Evolutionary conservation across 1,140 invertebrate genomes (phyloP).

Genomic region (Drosophila sulfurigaster): DNA sequence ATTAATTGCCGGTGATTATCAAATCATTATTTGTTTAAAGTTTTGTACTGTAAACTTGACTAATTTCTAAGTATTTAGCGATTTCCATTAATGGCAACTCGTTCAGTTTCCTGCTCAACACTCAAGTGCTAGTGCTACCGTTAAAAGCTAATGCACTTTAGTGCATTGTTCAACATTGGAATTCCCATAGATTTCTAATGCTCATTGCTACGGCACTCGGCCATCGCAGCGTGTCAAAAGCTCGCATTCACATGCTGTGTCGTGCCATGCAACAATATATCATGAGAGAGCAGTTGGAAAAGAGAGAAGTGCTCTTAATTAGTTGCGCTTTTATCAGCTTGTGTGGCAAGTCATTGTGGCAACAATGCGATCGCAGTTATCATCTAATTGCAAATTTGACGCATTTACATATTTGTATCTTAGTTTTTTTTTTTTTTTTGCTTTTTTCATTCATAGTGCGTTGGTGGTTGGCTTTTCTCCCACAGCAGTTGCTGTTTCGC

Average conservation of each 20-base stretch:
- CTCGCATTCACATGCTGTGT: neutral
- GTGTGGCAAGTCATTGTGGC: conserved; percentile 3
- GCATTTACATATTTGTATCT: conserved; percentile 54
- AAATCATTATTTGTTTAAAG: too few species aligned
- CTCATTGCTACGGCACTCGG: conserved; percentile 4
- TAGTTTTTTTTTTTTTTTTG: neutral
- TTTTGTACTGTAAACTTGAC: too few species aligned
- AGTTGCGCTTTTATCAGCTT: neutral
- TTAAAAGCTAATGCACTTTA: neutral
- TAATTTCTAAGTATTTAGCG: too few species aligned
- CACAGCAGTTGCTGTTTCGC: conserved; percentile 28
- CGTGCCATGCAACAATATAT: conserved; percentile 5
- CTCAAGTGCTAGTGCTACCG: too few species aligned
- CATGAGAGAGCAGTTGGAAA: neutral
- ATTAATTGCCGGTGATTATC: too few species aligned
- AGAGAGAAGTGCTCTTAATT: neutral
- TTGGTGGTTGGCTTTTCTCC: conserved; percentile 32
- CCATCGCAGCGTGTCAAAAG: neutral
- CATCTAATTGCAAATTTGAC: conserved; percentile 69
- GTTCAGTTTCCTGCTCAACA: too few species aligned
- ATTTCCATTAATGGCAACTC: too few species aligned
- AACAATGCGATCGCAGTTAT: conserved; percentile 28
- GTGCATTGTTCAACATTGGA: neutral
- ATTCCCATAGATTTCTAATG: neutral
- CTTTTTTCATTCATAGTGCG: conserved; percentile 13